A percentile compares a stretch with the other conserved stretches of the same genome.
phyloP scores from a whole-genome alignment of 2,113 vertebrate species.

The Phocoena phocoena region DNA sequence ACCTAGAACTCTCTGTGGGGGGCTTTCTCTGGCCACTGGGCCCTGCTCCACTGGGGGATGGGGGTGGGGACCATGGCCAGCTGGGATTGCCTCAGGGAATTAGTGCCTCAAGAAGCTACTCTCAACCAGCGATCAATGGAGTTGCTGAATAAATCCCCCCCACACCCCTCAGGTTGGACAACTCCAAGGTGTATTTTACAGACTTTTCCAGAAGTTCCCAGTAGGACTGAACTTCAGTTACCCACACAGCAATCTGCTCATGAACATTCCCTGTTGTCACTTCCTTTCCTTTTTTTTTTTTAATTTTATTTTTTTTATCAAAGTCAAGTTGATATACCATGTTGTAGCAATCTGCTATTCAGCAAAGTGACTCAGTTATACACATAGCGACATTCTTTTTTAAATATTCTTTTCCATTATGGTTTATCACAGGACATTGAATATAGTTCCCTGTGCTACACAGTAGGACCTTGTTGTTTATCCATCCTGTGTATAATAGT shows the following conservation, averaged over 20 bases:
- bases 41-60: no score
- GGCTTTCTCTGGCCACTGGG: neutral
- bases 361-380: neutral
- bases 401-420: neutral
- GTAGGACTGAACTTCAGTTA: neutral
- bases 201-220: neutral
- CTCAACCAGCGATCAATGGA: neutral
- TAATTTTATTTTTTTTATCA: neutral
- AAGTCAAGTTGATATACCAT: neutral
- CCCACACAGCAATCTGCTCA: no score
- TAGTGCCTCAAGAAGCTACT: neutral
- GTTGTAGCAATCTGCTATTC: neutral
- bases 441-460: neutral
- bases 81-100: neutral
- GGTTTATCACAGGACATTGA: neutral
- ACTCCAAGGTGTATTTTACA: neutral
- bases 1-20: neutral
- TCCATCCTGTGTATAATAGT: neutral
- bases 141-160: neutral
- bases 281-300: neutral
- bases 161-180: neutral
- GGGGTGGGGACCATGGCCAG: neutral
- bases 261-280: neutral
- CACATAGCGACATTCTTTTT: fast-evolving
- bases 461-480: neutral